These are phyloP conservation scores for Poeciliopsis paucimaculata DNA, from an alignment of 2,797 vertebrate genomes.

Conservation along the genomic window DNA sequence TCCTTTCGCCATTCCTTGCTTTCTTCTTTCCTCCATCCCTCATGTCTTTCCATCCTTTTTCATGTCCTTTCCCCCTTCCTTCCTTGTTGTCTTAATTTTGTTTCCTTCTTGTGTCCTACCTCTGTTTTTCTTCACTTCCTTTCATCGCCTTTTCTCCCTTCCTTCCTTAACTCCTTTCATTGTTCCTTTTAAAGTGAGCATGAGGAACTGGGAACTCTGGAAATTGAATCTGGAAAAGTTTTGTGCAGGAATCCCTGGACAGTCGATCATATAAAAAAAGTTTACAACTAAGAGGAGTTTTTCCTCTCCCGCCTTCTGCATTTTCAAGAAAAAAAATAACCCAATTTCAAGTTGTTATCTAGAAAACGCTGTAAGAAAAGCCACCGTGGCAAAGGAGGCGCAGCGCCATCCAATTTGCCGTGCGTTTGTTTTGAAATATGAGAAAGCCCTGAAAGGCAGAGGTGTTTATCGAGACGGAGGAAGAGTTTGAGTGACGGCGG, in stretches of 20 bases:
- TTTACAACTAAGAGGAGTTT: slow-evolving; percentile 53
- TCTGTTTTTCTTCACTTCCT: background rate
- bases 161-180: background rate
- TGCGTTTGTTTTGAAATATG: slow-evolving; percentile 26
- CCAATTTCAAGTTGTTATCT: slow-evolving; percentile 2
- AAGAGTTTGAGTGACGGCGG: slow-evolving; percentile 47
- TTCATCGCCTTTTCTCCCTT: background rate
- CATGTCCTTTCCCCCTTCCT: background rate
- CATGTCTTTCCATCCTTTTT: background rate
- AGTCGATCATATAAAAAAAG: slow-evolving; percentile 50
- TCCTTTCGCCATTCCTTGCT: background rate
- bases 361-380: background rate
- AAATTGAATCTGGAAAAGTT: background rate
- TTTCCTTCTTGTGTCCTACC: background rate
- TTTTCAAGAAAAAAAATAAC: slow-evolving; percentile 17
- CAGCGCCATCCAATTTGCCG: slow-evolving; percentile 16
- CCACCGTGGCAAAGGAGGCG: background rate
- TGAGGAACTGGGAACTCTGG: background rate
- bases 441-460: slow-evolving; percentile 9
- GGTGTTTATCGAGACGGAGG: slow-evolving; percentile 18
- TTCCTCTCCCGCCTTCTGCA: slow-evolving; percentile 19
- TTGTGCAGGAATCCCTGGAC: background rate
- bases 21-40: background rate
- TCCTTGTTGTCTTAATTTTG: background rate
- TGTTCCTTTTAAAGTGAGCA: background rate